These are phyloP conservation scores for Schizopygopsis pylzovi DNA, from an alignment of 2,797 vertebrate genomes.

Conservation along the genomic window DNA sequence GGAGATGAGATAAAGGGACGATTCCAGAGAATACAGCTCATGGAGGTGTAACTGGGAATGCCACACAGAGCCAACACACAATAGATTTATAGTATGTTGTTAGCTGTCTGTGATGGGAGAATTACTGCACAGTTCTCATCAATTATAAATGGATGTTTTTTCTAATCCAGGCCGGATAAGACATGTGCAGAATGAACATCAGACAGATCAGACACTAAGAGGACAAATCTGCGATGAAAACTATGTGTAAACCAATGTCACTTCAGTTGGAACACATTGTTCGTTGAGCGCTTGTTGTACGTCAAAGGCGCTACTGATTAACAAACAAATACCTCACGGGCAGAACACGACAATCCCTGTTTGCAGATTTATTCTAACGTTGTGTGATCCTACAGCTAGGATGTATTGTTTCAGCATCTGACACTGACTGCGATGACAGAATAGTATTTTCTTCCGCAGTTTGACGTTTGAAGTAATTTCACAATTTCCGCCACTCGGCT, in stretches of 20 bases:
- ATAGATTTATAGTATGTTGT: not conserved
- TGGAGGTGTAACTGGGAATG: not conserved
- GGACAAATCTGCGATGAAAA: constrained; percentile 2
- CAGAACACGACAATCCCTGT: not conserved
- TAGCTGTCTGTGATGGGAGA: constrained; percentile 11
- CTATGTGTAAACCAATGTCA: not conserved
- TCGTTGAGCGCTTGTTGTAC: not conserved
- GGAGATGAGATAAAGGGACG: not conserved
- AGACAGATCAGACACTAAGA: not conserved
- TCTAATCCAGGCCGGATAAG: constrained; percentile 26
- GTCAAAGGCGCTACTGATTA: constrained; percentile 25
- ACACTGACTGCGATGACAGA: constrained; percentile 57
- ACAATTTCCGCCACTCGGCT: constrained; percentile 72
- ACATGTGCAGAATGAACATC: not conserved
- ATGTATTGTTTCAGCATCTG: constrained; percentile 65
- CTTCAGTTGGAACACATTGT: constrained; percentile 3
- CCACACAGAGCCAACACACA: not conserved
- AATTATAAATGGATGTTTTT: constrained; percentile 43
- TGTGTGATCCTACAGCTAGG: constrained; percentile 62
- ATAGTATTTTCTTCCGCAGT: not conserved
- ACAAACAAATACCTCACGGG: constrained; percentile 36
- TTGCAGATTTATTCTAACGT: constrained; percentile 50
- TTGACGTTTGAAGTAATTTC: constrained; percentile 70
- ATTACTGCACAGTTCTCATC: constrained; percentile 24
- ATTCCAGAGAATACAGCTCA: not conserved